Conservation (phyloP, 2,797 vertebrate species). For the Thunnus albacares region DNA sequence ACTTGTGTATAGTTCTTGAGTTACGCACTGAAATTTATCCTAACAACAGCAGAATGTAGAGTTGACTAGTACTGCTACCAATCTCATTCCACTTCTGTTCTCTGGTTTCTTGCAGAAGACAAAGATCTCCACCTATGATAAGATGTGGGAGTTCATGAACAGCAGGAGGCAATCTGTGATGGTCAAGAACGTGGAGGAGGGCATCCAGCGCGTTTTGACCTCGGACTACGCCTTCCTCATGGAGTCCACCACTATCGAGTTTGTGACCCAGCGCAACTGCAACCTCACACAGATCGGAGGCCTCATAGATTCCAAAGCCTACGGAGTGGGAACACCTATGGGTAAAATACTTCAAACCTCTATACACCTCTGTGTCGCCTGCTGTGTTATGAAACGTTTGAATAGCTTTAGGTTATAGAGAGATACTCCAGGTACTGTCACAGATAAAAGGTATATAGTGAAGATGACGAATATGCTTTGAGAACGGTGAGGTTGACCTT, state of each 20-base stretch:
- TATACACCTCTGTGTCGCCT: neutral
- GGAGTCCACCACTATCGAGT: slow-evolving; percentile 99
- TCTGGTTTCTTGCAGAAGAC: slow-evolving; percentile 89
- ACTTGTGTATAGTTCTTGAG: too few species aligned
- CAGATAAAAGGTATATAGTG: slow-evolving; percentile 43
- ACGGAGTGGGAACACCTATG: slow-evolving; percentile 98
- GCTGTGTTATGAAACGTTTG: slow-evolving; percentile 13
- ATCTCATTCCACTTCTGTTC: neutral
- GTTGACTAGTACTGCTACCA: too few species aligned
- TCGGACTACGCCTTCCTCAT: slow-evolving; percentile 98
- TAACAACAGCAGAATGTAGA: too few species aligned
- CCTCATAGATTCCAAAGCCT: slow-evolving; percentile 98
- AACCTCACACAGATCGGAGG: slow-evolving; percentile 98
- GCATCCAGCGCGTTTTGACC: slow-evolving; percentile 94
- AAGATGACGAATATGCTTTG: slow-evolving; percentile 56
- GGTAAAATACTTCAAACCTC: slow-evolving; percentile 82
- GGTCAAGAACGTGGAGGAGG: slow-evolving; percentile 96
- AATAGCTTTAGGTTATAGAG: slow-evolving; percentile 13
- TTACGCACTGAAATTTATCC: too few species aligned
- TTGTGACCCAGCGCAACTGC: slow-evolving; percentile 97
- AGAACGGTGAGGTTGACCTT: slow-evolving; percentile 61
- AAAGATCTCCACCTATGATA: slow-evolving; percentile 97
- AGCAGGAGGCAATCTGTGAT: slow-evolving; percentile 96
- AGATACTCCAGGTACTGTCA: slow-evolving; percentile 39
- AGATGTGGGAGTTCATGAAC: slow-evolving; percentile 99